A percentile compares a stretch with the other conserved stretches of the same genome.
Evolutionary conservation across 2,113 vertebrate species (phyloP).

Genomic region (Otus sunia): DNA sequence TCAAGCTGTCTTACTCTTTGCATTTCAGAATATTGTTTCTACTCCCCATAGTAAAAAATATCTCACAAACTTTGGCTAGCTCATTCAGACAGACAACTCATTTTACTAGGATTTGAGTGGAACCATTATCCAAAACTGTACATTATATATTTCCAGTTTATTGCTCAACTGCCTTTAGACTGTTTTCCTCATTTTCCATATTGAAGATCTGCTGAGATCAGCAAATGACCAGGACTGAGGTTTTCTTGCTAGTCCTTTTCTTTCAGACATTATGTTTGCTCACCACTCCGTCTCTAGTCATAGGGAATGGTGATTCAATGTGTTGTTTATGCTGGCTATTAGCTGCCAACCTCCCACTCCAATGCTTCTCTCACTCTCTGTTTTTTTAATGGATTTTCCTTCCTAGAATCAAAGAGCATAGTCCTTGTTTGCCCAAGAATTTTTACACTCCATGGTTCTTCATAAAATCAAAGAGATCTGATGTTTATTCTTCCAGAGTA

Average conservation of each 20-base stretch:
- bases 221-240: neutral
- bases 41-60: neutral
- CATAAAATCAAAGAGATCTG: neutral
- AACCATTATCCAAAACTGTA: neutral
- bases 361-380: fast-evolving
- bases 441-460: neutral
- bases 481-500: neutral
- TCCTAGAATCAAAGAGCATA: neutral
- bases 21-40: neutral
- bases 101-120: neutral
- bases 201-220: neutral
- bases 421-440: neutral
- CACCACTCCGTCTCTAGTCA: neutral
- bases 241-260: neutral
- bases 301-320: neutral
- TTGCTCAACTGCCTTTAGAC: neutral
- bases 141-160: neutral
- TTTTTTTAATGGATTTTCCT: neutral
- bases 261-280: neutral
- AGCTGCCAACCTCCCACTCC: neutral
- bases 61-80: neutral
- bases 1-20: neutral
- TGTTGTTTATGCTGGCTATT: neutral
- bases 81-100: neutral
- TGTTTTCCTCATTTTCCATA: neutral